Base-by-base conservation (phyloP, 1,140 invertebrate genomes). In the Pararge aegeria region DNA sequence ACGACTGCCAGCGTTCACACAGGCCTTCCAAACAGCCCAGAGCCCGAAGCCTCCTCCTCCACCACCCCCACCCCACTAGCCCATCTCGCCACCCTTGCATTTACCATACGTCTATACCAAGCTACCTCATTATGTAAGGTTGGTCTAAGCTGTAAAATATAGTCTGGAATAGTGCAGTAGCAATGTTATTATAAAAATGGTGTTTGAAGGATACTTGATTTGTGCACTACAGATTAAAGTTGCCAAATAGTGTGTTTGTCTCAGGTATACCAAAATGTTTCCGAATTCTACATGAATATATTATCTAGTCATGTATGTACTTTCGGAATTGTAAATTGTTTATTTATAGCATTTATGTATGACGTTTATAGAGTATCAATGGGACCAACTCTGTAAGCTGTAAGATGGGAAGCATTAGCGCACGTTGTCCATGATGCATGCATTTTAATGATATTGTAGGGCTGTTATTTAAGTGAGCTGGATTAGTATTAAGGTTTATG, bases 211-310 rank as follows among this genome's bases (percentile, higher is more conserved):
- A 62, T 52, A 46, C 24, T 55, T 21, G 24, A 38, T 49, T 46
- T 44, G 60, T 29, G 62, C 61, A 64, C 70, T 73, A 21, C 66
- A 38, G 61, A 74, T 64, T 70, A 61, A 70, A 71, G 74, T 86
- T 82, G 80, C 83, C 83, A 84, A 83, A 87, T 80, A 78, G 73
- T 83, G 76, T 74, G 77, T 82, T 80, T 62, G 71, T 84, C 64
- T 84, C 75, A 75, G 76, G 74, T 82, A 85, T 87, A 87, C 82
- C 81, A 86, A 87, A 87, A 84, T 84, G 64, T 83, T 87, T 89
- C 87, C 87, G 87, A 89, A 89, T 89, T 84, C 83, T 89, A 80
- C 87, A 89, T 89, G 87, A 89, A 87, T 86, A 88, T 84, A 73
- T 80, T 75, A 87, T 89, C 87, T 87, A 89, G 87, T 87, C 87